Base-by-base conservation (phyloP, 2,888 invertebrate genomes). In the Eupithecia abbreviata region DNA sequence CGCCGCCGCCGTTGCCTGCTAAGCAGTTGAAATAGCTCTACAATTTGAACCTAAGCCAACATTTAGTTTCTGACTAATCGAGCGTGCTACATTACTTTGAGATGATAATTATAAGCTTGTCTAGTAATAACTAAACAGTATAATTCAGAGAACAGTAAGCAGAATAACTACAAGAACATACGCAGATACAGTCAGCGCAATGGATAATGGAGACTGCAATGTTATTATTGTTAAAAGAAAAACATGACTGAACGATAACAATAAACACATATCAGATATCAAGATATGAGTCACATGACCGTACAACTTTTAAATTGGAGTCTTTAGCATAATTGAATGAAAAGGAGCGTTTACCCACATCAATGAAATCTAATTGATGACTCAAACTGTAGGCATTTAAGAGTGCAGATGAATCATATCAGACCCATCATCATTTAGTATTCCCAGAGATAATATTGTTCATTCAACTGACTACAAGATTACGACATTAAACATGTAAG, bases 41-140 rank as follows among this genome's bases (percentile, higher is more conserved):
- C 78, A 80, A 80, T 82, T 85, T 87, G 87, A 86, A 84, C 77
- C 66, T 74, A 73, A 80, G 87, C 85, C 87, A 86, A 85, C 78
- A 82, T 81, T 80, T 82, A 74, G 74, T 81, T 77, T 76, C 49
- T 74, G 77, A 76, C 77, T 76, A 78, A 80, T 77, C 62, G 73
- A 71, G 72, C 74, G 58, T 75, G 72, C 80, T 69, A 76, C 72
- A 76, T 75, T 75, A 77, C 76, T 74, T 72, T 15, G 43, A 77
- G 71, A 79, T 72, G 71, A 80, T 79, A 73, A 69, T 71, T 71
- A 81, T 75, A 77, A 77, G 81, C 74, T 74, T 72, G 72, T 78
- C 73, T 69, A 72, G 72, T 51, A 49, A 67, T 74, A 75, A 77
- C 76, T 3, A 58, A 18, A n/a, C 51, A n/a, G n/a, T 0, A 58